phyloP scores from a whole-genome alignment of 2,888 invertebrate species.

The Melangyna quadrimaculata region DNA sequence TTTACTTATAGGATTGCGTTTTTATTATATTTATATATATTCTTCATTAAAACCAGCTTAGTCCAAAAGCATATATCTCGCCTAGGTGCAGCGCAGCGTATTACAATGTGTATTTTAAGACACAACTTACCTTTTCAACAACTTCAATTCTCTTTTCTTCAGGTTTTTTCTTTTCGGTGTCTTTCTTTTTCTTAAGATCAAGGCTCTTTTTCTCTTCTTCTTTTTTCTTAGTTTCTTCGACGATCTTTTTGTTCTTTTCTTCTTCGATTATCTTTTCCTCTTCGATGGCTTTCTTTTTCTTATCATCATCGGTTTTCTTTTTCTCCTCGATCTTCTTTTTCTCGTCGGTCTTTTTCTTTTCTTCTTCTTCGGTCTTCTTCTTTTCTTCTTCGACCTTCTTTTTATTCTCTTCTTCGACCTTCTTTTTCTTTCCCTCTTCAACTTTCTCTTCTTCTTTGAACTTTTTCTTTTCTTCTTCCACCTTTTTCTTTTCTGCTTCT shows the following conservation, averaged over 20 bases:
- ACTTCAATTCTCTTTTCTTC: slow-evolving; percentile 51
- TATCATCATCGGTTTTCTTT: slow-evolving; percentile 26
- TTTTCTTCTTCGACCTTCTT: slow-evolving; percentile 46
- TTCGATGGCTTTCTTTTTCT: slow-evolving; percentile 45
- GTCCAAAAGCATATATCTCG: not conserved
- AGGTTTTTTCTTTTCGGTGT: slow-evolving; percentile 39
- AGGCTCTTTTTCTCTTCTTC: slow-evolving; percentile 75
- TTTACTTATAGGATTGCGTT: not conserved
- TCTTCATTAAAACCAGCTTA: not conserved
- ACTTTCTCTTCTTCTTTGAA: slow-evolving; percentile 78
- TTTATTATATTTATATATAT: not conserved
- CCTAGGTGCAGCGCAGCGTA: not conserved
- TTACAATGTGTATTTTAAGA: slow-evolving; percentile 72
- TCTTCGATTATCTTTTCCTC: slow-evolving; percentile 57
- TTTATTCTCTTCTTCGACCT: slow-evolving; percentile 50
- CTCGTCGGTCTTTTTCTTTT: slow-evolving; percentile 77
- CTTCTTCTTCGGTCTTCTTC: slow-evolving; percentile 54
- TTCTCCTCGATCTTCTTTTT: slow-evolving; percentile 82
- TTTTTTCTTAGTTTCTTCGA: slow-evolving; percentile 77
- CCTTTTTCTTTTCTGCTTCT: slow-evolving; percentile 78
- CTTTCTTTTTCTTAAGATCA: slow-evolving; percentile 37
- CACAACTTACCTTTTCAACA: slow-evolving; percentile 75
- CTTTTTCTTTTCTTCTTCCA: slow-evolving; percentile 81
- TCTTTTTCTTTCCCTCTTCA: slow-evolving; percentile 80
- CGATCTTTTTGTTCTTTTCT: slow-evolving; percentile 72